Conservation (phyloP, 2,113 vertebrate genomes). For the Trichechus manatus region DNA sequence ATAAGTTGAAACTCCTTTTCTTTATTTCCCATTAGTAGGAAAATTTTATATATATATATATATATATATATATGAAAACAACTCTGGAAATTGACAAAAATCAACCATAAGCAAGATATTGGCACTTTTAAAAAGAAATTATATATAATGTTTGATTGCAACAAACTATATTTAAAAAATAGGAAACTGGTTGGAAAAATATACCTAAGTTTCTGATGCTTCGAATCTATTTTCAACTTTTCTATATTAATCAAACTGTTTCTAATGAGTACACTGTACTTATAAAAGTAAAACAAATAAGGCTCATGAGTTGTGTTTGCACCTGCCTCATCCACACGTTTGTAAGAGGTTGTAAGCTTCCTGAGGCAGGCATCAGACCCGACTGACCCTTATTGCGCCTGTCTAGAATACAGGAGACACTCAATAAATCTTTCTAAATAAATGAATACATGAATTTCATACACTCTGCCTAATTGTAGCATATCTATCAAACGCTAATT, state of each 20-base stretch:
- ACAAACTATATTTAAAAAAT: neutral
- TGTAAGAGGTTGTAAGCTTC: neutral
- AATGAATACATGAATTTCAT: neutral
- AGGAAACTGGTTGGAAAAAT: neutral
- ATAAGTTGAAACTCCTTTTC: neutral
- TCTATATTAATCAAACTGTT: neutral
- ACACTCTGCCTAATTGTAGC: neutral
- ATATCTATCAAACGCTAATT: neutral
- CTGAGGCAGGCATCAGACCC: neutral
- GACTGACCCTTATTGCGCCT: neutral
- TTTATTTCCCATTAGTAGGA: neutral
- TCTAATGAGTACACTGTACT: neutral
- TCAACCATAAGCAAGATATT: neutral
- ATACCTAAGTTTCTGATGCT: neutral
- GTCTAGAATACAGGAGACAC: neutral
- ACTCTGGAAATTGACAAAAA: neutral
- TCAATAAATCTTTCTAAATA: neutral
- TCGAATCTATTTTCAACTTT: neutral
- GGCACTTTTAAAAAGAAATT: neutral
- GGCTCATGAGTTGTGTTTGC: neutral
- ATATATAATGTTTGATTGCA: neutral
- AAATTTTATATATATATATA: neutral
- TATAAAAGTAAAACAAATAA: neutral
- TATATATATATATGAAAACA: neutral
- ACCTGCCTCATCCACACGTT: neutral